These are phyloP conservation scores for Riptortus pedestris DNA, from an alignment of 1,140 invertebrate genomes.

Conservation along the genomic window DNA sequence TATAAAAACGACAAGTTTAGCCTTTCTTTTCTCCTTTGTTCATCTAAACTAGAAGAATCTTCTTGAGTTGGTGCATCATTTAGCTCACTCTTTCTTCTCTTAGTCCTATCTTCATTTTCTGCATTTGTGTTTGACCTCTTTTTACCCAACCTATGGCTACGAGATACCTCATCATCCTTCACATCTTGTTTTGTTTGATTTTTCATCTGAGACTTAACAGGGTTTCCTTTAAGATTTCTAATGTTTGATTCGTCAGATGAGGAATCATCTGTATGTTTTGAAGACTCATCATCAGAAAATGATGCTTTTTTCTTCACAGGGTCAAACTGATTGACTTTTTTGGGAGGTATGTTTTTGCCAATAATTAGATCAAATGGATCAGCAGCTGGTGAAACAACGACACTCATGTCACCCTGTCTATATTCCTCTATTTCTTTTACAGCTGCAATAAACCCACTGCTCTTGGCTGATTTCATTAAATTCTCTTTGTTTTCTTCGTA, in stretches of 20 bases:
- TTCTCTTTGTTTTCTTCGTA: slow-evolving; percentile 47
- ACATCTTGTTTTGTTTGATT: no score
- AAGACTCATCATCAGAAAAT: no score
- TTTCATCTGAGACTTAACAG: no score
- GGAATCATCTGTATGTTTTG: no score
- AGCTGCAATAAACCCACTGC: slow-evolving; percentile 70
- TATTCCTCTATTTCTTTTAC: slow-evolving; percentile 76
- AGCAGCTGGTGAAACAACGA: not conserved
- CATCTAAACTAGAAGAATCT: not conserved
- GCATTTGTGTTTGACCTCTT: no score
- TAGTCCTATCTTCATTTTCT: no score
- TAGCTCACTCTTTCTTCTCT: no score
- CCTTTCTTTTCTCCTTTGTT: not conserved
- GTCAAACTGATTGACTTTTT: not conserved
- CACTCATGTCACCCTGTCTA: slow-evolving; percentile 37
- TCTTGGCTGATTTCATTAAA: slow-evolving; percentile 72
- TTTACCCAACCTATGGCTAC: no score
- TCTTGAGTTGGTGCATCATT: not conserved
- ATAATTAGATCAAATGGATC: no score
- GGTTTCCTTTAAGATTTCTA: no score
- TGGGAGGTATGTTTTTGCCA: slow-evolving; percentile 30
- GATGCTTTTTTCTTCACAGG: not conserved
- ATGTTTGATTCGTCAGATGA: no score
- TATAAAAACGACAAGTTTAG: not conserved
- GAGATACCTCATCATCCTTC: no score